Evolutionary conservation across 2,888 invertebrate genomes (phyloP).

Genomic region (Erebia epiphron): DNA sequence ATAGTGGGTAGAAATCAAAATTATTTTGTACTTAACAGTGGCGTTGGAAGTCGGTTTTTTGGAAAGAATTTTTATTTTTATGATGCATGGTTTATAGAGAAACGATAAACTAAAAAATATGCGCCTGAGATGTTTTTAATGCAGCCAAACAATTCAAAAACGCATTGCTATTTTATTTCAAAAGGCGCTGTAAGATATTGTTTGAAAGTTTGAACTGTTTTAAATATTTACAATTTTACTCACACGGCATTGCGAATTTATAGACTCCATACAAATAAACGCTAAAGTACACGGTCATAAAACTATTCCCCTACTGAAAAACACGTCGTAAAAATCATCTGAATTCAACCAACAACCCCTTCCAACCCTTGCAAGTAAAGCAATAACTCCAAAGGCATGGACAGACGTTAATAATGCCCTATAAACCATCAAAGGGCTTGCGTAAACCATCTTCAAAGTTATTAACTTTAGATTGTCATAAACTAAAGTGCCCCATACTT

Average conservation of each 20-base stretch:
- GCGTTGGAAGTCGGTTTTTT: too few relatives aligned
- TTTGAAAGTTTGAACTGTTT: too few relatives aligned
- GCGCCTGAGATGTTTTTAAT: too few relatives aligned
- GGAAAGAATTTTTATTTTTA: too few relatives aligned
- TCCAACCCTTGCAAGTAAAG: constrained; percentile 24
- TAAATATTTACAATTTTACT: neutral
- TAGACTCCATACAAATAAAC: neutral
- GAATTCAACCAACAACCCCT: constrained; percentile 33
- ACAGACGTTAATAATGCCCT: constrained; percentile 45
- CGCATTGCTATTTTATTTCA: too few relatives aligned
- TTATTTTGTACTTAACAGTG: too few relatives aligned
- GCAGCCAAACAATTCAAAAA: too few relatives aligned
- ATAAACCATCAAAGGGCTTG: constrained; percentile 46
- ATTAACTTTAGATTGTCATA: constrained; percentile 79
- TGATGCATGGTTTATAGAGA: too few relatives aligned
- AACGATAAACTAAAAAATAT: too few relatives aligned
- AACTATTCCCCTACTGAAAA: constrained; percentile 6
- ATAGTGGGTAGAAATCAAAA: too few relatives aligned
- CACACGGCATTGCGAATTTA: neutral
- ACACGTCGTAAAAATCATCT: constrained; percentile 29
- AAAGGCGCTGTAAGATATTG: too few relatives aligned
- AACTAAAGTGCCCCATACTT: constrained; percentile 76
- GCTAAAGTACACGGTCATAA: constrained; percentile 3
- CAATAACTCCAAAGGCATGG: constrained; percentile 36
- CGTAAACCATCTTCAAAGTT: constrained; percentile 58